Base-by-base conservation (phyloP, 2,797 vertebrate species). In the Myotis planiceps region DNA sequence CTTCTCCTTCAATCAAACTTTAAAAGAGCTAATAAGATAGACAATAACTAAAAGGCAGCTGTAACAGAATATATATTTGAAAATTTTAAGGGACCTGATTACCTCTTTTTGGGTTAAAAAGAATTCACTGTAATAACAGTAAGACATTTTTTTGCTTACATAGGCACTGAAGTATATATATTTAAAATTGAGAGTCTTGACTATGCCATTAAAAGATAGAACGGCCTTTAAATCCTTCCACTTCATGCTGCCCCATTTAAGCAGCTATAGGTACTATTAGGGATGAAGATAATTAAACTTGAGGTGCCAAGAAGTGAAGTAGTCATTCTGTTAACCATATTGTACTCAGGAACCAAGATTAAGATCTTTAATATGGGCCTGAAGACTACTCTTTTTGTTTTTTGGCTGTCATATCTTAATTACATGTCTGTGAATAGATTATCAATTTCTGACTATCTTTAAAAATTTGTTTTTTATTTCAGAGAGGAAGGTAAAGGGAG, bases 11-110 rank as follows among this genome's bases (percentile, higher is more conserved):
- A 58, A 27, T 80, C 65, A 66, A 42, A 37, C n/a, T 82, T 82
- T 81, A 27, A 63, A 90, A 45, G 37, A 84, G 15, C 29, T 88
- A 29, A 53, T 84, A 71, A 45, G 29, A 75, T 81, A 15, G 53
- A 90, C 90, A 85, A 47, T 79, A 86, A 83, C 49, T 87, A n/a
- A 78, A 83, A 86, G n/a, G 23, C 32, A 79, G 29, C 18, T 71
- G 53, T 27, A 88, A 71, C 45, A 63, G 55, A 69, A 96, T 86
- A 83, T 32, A 6, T 87, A 49, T 66, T 89, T 88, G 91, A 94
- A 88, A 92, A 45, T 5, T 93, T 94, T 89, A 84, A 84, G 92
- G 79, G 34, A 63, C 3, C 39, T 90, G n/a, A 51, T 94, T 29
- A 86, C 82, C 25, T 93, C n/a, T 90, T 7, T 82, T 76, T 55